Conservation (phyloP, 2,113 vertebrate species). For the Seriola rivoliana region DNA sequence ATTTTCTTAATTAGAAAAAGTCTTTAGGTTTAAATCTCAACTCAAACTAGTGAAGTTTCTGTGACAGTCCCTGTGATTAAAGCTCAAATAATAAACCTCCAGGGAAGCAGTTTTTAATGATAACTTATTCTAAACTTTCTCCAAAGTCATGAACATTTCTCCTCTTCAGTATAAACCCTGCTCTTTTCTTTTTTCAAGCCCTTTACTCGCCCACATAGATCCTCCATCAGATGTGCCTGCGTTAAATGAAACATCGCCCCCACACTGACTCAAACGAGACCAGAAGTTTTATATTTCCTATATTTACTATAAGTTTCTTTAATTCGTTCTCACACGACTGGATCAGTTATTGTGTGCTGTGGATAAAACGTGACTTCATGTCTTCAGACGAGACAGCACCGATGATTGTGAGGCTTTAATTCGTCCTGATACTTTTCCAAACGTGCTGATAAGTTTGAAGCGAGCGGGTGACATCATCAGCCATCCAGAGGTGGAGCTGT, state of each 20-base stretch:
- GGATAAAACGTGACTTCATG: background rate
- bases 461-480: background rate
- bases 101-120: background rate
- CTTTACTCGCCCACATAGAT: background rate
- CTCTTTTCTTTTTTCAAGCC: background rate
- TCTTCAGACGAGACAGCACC: background rate
- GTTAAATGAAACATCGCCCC: background rate
- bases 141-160: background rate
- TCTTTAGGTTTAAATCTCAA: too few species aligned
- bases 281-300: background rate
- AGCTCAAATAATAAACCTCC: background rate
- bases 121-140: background rate
- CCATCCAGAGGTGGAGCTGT: constrained; percentile 17
- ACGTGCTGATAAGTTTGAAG: background rate
- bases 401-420: background rate
- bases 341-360: background rate
- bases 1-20: background rate
- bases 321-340: background rate
- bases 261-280: background rate
- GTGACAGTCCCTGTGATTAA: background rate
- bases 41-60: background rate
- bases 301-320: background rate
- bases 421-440: background rate
- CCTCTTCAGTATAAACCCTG: background rate
- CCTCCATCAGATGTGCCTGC: background rate